Evolutionary conservation across 2,888 invertebrate genomes (phyloP).

Genomic region (Ptychoptera albimana): DNA sequence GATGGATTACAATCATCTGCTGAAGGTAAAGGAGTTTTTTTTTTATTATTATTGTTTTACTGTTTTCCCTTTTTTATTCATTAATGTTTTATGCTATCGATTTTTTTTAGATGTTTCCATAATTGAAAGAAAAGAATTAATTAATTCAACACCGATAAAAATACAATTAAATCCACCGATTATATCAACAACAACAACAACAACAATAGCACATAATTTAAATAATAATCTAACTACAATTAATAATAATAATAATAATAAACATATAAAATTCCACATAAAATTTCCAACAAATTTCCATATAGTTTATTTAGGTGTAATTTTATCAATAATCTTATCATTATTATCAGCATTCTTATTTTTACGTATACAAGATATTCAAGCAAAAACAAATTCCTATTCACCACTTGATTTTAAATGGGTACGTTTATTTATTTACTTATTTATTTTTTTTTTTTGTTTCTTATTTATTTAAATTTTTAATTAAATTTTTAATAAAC

Average conservation of each 20-base stretch:
- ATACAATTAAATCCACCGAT: neutral
- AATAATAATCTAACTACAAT: neutral
- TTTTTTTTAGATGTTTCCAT: no score
- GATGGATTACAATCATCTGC: neutral
- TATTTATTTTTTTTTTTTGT: neutral
- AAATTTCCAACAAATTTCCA: conserved; percentile 25
- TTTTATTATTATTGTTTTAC: neutral
- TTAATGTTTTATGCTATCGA: no score
- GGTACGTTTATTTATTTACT: conserved; percentile 18
- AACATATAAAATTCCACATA: conserved; percentile 12
- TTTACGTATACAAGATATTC: conserved; percentile 27
- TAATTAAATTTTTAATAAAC: conserved; percentile 3
- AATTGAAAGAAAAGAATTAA: no score
- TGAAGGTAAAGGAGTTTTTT: neutral
- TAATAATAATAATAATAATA: neutral
- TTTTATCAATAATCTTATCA: conserved; percentile 23
- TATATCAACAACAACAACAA: neutral
- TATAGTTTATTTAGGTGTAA: conserved; percentile 25
- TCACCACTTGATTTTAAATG: conserved; percentile 26
- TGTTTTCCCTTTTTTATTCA: no score
- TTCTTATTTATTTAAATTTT: neutral
- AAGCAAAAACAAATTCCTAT: conserved; percentile 26
- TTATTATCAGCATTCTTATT: conserved; percentile 27
- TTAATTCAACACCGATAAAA: neutral
- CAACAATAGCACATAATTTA: conserved; percentile 1